Conservation (phyloP, 2,888 invertebrate genomes). For the Linhomoeus sp. region DNA sequence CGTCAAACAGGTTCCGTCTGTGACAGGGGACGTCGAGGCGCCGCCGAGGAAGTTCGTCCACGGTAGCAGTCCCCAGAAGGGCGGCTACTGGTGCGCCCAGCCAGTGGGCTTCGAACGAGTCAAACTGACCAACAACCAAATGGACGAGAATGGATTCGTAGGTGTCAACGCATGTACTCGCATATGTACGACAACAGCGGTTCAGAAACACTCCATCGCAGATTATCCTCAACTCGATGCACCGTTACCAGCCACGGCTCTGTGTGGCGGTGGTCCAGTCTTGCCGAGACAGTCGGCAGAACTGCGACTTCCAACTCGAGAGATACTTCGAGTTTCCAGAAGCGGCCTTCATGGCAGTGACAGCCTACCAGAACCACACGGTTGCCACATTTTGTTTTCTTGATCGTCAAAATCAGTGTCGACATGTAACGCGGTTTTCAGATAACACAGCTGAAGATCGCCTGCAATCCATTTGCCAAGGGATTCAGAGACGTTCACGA, state of each 20-base stretch:
- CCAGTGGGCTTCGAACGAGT: constrained; percentile 84
- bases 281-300: too few species aligned
- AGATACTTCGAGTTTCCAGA: constrained; percentile 91
- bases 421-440: too few species aligned
- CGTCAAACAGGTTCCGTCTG: too few species aligned
- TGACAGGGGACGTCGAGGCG: constrained; percentile 55
- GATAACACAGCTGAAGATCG: constrained; percentile 94
- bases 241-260: constrained; percentile 92
- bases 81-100: constrained; percentile 81
- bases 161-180: too few species aligned
- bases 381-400: constrained; percentile 30
- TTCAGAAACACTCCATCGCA: too few species aligned
- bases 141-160: constrained; percentile 87
- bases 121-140: constrained; percentile 91
- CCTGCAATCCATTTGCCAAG: constrained; percentile 96
- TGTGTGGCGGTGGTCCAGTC: too few species aligned
- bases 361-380: constrained; percentile 96
- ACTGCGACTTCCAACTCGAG: constrained; percentile 59
- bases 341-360: constrained; percentile 93
- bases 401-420: too few species aligned
- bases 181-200: too few species aligned
- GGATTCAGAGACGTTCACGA: constrained; percentile 73
- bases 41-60: constrained; percentile 59
- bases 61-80: constrained; percentile 82
- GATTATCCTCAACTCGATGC: constrained; percentile 99